Conservation (phyloP, 2,113 vertebrate genomes). For the Cheilinus undulatus region DNA sequence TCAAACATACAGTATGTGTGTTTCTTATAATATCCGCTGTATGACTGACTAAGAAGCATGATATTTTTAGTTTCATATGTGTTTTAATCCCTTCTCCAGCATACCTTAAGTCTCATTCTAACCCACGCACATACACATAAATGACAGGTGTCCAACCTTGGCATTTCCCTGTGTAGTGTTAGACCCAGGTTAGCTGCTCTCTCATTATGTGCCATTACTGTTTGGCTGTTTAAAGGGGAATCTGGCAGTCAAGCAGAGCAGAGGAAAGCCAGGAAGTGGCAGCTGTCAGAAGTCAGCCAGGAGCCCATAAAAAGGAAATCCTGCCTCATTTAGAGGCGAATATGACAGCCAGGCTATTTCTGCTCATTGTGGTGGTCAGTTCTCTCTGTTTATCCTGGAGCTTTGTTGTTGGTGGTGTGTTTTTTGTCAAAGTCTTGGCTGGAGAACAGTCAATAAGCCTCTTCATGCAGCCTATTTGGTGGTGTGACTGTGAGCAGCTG, state of each 20-base stretch:
- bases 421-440: conserved; percentile 51
- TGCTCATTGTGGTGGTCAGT: conserved; percentile 36
- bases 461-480: conserved; percentile 43
- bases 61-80: conserved; percentile 1
- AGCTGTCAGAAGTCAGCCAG: conserved; percentile 49
- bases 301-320: conserved; percentile 61
- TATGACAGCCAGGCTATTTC: conserved; percentile 14
- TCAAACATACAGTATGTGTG: background rate
- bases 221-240: conserved; percentile 38
- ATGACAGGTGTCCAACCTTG: conserved; percentile 52
- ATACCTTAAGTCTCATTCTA: background rate
- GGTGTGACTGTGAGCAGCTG: conserved; percentile 54
- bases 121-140: background rate
- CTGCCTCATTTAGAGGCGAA: conserved; percentile 38
- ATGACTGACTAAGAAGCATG: background rate
- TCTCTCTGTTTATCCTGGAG: conserved; percentile 47
- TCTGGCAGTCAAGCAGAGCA: conserved; percentile 32
- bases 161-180: conserved; percentile 8
- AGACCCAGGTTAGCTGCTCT: conserved; percentile 32
- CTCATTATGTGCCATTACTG: conserved; percentile 54
- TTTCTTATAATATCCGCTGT: background rate
- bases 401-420: conserved; percentile 41
- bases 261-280: conserved; percentile 50
- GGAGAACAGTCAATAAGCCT: conserved; percentile 52
- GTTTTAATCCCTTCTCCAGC: conserved; percentile 21